phyloP scores from a whole-genome alignment of 2,888 invertebrate species.

The Disparrhopalites patrizii region DNA sequence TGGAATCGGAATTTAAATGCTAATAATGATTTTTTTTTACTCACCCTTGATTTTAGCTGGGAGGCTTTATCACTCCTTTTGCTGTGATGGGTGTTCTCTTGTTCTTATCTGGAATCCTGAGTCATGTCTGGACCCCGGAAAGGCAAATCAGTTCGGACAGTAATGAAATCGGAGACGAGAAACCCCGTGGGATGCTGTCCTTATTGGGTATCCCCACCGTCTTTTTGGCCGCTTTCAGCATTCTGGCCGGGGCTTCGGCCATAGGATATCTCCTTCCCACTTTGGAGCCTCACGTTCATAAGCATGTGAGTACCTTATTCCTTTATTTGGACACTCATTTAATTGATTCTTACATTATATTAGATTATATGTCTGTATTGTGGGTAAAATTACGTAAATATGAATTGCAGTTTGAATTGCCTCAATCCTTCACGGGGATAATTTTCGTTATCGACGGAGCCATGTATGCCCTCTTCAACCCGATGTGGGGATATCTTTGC shows the following conservation, averaged over 20 bases:
- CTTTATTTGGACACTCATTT: not conserved
- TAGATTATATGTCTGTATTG: not conserved
- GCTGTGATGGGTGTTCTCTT: conserved; percentile 51
- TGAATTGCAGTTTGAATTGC: conserved; percentile 37
- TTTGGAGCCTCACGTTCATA: conserved; percentile 75
- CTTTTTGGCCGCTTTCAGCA: conserved; percentile 64
- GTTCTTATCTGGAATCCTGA: conserved; percentile 50
- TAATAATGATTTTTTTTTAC: no score
- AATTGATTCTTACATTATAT: not conserved
- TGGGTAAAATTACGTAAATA: not conserved
- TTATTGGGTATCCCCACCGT: conserved; percentile 71
- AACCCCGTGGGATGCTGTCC: conserved; percentile 55
- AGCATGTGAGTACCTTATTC: not conserved
- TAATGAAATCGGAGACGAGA: not conserved
- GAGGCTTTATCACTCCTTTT: conserved; percentile 53
- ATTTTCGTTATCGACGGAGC: conserved; percentile 80
- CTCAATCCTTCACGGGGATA: conserved; percentile 49
- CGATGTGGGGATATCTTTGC: conserved; percentile 74
- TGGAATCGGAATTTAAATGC: no score
- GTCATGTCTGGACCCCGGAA: conserved; percentile 50
- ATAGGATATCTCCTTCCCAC: conserved; percentile 86
- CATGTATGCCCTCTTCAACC: conserved; percentile 72
- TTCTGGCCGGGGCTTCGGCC: conserved; percentile 72
- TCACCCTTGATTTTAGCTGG: no score
- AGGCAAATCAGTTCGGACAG: conserved; percentile 8